Base-by-base conservation (phyloP, 2,888 invertebrate genomes). In the Cyrtodaria siliqua region DNA sequence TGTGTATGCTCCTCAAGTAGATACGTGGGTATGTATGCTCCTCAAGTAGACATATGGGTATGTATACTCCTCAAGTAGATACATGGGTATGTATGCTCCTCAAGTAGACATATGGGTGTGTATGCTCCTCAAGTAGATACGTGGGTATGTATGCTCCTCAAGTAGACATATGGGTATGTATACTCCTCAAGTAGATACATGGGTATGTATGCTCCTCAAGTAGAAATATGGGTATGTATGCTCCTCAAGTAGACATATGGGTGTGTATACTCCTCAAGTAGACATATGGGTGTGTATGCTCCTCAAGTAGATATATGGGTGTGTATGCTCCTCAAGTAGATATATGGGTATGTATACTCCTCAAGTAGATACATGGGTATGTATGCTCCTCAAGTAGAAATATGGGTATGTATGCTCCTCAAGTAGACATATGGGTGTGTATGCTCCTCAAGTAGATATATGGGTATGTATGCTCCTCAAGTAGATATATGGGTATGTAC, bases 41-140 rank as follows among this genome's bases (percentile, higher is more conserved):
- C 33, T 8, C 9, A 52, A 52, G 52, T 52, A 52, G 23, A 24
- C 23, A 23, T 24, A 52, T 23, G 23, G 23, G 14, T 52, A 24
- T 52, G 14, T 24, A 44, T 33, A 33, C 16, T 23, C 14, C 52
- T 20, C 3, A 18, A 40, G 18, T 18, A 40, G 16, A n/a, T 49
- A 24, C 8, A 47, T 26, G 33, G 33, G 33, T 33, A 33, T 33
- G 12, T 33, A 33, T 33, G 33, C 4, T 33, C 12, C 6, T 33
- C 96, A 97, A 93, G 97, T 98, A 27, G 99, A 99, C 93, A 97
- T 99, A 91, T 99, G 33, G 33, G 33, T 33, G 12, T 33, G 33
- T 99, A 99, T 92, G 99, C 99, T 16, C 98, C 98, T 55, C 96
- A 97, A 93, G 97, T 98, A 27, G 99, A 99, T 93, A 97, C 99